Evolutionary conservation across 2,113 vertebrate species (phyloP), one percentile per base, ranked within the genome.

Genomic region (Hoplias malabaricus): DNA sequence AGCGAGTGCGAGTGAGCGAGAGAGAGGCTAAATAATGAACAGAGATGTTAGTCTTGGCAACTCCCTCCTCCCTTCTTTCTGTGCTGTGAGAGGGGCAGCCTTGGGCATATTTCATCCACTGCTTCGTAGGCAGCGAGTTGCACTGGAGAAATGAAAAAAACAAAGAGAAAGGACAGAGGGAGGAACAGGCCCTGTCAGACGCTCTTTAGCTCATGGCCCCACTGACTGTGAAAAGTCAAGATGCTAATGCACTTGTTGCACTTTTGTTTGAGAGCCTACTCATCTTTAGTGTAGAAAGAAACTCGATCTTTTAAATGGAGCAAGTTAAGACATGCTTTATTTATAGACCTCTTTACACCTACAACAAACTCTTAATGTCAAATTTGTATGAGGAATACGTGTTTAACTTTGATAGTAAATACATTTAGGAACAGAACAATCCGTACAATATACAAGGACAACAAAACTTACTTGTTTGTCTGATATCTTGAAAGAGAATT

Each of bases 401-500:
- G 19, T 29, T 78, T 65, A 40, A 72, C 21, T 53, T 34, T 19
- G 3, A 11, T 38, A 12, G 16, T 42, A 23, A 40, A 34, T 12
- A 46, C 9, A 23, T 13, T 42, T 25, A 40, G 2, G 4, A 16
- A 53, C 0, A 43, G 11, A 11, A 21, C 27, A 29, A 57, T 34
- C 10, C 75, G 46, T 54, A 75, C 48, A 31, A 33, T 8, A 10
- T 8, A 43, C 21, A 25, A 74, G 57, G 50, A 57, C 8, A 8
- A 19, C 0, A 12, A 61, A 71, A 87, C 91, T 88, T 84, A 93
- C 93, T 50, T 88, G 87, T 87, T 90, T 91, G 84, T 93, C 93
- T 0, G 81, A 70, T 73, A 93, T 86, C 84, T 86, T 93, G 71
- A 89, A 92, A 68, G 83, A 48, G 71, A 74, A 89, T 81, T 9